Evolutionary conservation across 1,140 invertebrate genomes (phyloP), one percentile per base, ranked within the genome.

Genomic region (Thaumatotibia leucotreta): DNA sequence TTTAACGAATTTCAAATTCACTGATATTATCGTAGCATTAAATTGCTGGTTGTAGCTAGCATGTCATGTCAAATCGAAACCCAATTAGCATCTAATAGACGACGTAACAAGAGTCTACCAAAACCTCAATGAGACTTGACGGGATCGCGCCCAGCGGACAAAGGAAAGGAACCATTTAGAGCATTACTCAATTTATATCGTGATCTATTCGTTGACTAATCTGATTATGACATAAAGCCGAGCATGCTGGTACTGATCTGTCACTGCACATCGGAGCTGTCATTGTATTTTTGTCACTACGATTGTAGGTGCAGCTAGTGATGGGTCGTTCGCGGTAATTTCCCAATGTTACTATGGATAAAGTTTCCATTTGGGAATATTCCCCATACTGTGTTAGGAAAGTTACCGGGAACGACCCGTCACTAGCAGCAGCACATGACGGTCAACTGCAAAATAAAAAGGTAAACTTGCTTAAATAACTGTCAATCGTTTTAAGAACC

Each of bases 161-260:
- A 45, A 45, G n/a, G 35, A 54, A 54, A 54, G 23, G 23, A 54
- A 54, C 50, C 14, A 23, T 24, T 50, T 14, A 54, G 24, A 54
- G 50, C 17, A 52, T 54, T 54, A 54, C 50, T 54, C 11, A 54
- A 54, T 54, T 54, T 54, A 54, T 11, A 2, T 24, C 23, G 50
- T n/a, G 10, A 24, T 50, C 49, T 24, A 54, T 24, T 54, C 23
- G 17, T 54, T 20, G 50, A 24, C 50, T 54, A 27, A 54, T 54
- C 5, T 11, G 20, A 54, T 54, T 54, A 54, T 54, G 50, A 24
- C 50, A 54, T 54, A 54, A 54, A 54, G 50, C 50, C 10, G 50
- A 24, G 50, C 23, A 58, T 58, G 52, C 52, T 23, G 52, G 52
- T 24, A 14, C 11, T 58, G n/a, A 10, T 58, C 24, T 58, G 52